phyloP scores from a whole-genome alignment of 2,888 invertebrate species.

The Caenorhabditis sp. region DNA sequence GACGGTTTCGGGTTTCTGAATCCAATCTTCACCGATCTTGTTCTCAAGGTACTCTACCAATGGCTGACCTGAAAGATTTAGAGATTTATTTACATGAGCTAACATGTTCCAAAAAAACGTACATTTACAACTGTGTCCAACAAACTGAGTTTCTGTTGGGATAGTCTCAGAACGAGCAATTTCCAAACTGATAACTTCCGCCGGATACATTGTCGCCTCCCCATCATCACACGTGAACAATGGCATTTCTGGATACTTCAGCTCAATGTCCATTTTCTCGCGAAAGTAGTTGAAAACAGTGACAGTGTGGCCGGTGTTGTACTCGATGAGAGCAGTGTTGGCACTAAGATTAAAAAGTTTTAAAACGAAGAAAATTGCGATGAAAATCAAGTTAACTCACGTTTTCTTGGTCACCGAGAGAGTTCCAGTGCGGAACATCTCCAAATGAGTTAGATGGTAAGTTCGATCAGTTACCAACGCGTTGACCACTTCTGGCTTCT shows the following conservation, averaged over 20 bases:
- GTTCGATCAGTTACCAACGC: conserved; percentile 6
- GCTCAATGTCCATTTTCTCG: conserved; percentile 8
- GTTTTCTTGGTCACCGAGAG: not conserved
- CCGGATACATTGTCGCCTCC: conserved; percentile 3
- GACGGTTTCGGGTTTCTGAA: not conserved
- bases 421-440: conserved; percentile 2
- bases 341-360: not conserved
- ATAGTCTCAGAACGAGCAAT: not conserved
- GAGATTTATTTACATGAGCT: too few species aligned
- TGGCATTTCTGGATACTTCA: conserved; percentile 14
- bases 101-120: too few species aligned
- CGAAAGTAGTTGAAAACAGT: conserved; percentile 1
- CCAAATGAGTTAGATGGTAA: conserved; percentile 15
- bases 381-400: not conserved
- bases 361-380: not conserved
- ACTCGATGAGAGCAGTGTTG: not conserved
- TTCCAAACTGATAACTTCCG: conserved; percentile 5
- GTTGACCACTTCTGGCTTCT: conserved; percentile 3
- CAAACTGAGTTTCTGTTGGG: not conserved
- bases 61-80: not conserved
- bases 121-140: not conserved
- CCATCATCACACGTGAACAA: conserved; percentile 15
- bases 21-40: not conserved
- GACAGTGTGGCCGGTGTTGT: not conserved
- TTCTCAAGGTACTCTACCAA: not conserved